Evolutionary conservation across 2,797 vertebrate species (phyloP).

Genomic region (Danio tinwini): DNA sequence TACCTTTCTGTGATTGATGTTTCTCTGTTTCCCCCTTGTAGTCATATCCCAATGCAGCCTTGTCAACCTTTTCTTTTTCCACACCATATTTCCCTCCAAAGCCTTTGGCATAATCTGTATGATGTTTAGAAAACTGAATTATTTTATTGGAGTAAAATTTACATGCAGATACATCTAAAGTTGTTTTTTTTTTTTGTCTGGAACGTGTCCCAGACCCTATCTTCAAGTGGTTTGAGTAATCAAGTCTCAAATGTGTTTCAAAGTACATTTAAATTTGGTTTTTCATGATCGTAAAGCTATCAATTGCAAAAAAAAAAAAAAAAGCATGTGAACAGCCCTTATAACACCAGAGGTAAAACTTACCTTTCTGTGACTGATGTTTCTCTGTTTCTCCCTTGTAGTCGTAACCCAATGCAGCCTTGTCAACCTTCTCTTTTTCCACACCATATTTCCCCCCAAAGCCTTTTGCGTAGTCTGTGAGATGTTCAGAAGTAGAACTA

Average conservation of each 20-base stretch:
- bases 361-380: conserved; percentile 76
- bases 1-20: conserved; percentile 88
- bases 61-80: conserved; percentile 87
- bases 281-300: too few species aligned
- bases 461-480: conserved; percentile 83
- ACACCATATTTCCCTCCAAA: conserved; percentile 89
- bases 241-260: too few species aligned
- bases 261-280: too few species aligned
- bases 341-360: too few species aligned
- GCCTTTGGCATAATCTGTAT: conserved; percentile 83
- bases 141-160: background rate
- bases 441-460: conserved; percentile 89
- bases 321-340: too few species aligned
- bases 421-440: conserved; percentile 87
- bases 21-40: conserved; percentile 87
- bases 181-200: too few species aligned
- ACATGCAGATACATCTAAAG: too few species aligned
- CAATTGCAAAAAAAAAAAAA: too few species aligned
- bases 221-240: too few species aligned
- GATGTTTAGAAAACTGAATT: background rate
- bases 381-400: conserved; percentile 87
- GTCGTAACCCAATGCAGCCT: conserved; percentile 86
- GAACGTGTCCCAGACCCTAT: too few species aligned
- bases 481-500: background rate
- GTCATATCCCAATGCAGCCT: conserved; percentile 86